Percentiles rank a stretch among this genome's conserved stretches.
These are phyloP conservation scores for Drosophila engyochracea DNA, from an alignment of 2,888 invertebrate species.

Conservation along the genomic window DNA sequence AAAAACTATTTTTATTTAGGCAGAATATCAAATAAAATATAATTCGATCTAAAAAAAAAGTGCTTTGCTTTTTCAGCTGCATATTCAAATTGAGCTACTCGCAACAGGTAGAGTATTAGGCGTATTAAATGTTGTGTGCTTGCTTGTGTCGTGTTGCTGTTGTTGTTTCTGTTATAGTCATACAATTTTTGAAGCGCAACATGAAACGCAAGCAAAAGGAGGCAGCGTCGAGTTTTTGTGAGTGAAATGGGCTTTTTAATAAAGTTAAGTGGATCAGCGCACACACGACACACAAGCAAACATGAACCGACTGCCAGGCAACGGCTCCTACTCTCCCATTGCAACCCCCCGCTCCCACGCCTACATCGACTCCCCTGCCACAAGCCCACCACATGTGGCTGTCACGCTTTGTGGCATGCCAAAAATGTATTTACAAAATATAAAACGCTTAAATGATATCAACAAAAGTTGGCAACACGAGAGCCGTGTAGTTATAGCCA, in stretches of 20 bases:
- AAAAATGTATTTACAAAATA: constrained; percentile 41
- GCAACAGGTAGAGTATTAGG: constrained; percentile 16
- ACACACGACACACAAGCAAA: constrained; percentile 13
- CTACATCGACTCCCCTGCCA: not conserved
- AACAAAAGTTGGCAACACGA: constrained; percentile 10
- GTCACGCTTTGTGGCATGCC: constrained; percentile 49
- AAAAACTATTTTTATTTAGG: not conserved
- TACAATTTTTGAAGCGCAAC: constrained; percentile 32
- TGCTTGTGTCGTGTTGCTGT: constrained; percentile 6
- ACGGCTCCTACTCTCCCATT: constrained; percentile 8
- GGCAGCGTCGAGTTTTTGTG: constrained; percentile 22
- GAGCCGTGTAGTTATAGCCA: constrained; percentile 20
- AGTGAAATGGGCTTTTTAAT: constrained; percentile 58
- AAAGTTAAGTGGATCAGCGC: constrained; percentile 66
- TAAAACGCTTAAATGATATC: constrained; percentile 39
- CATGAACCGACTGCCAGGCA: constrained; percentile 29
- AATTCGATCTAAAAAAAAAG: not conserved
- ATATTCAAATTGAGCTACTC: not conserved
- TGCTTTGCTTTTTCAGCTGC: not conserved
- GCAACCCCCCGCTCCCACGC: not conserved
- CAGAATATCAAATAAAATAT: not conserved
- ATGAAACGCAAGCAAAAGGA: constrained; percentile 31
- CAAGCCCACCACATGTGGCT: not conserved
- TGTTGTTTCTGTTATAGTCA: constrained; percentile 16
- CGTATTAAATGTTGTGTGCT: constrained; percentile 14